Base-by-base conservation (phyloP, 2,113 vertebrate species). In the Hyaena hyaena region DNA sequence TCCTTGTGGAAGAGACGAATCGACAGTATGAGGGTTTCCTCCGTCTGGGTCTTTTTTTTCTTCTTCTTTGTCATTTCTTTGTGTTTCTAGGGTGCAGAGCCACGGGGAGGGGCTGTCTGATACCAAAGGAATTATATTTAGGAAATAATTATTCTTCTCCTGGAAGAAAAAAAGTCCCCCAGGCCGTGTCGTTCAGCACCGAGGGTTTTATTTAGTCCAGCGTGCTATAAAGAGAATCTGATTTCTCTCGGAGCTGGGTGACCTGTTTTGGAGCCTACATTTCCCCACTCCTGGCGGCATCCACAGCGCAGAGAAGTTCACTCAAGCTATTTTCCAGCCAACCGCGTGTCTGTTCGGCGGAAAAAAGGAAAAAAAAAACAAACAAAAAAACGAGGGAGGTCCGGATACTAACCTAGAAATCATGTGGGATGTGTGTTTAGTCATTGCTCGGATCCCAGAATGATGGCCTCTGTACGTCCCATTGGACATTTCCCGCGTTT, bases 241-340 rank as follows among this genome's bases (percentile, higher is more conserved):
- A 17, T 68, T 63, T 19, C 48, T 58, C 53, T 61, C 53, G 7
- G 87, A 55, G 86, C 63, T 7, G 11, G 19, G 53, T 90, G 82
- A 94, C 80, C 86, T 55, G 73, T 45, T 90, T 86, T 5, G 24
- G 43, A 45, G 69, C 69, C 90, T 88, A 69, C 7, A 50, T 93
- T 39, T 76, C 12, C 17, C 45, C 4, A 4, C 12, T 68, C 16
- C 23, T 77, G 23, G 23, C 21, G 23, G 58, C 53, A 5, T 28
- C 63, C 63, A 61, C 15, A 5, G 33, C 0, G 31, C 33, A 39
- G 48, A 11, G 23, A 50, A 31, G 11, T 8, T 69, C 39, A 0
- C 77, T 14, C 5, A 61, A 1, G 26, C 17, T 6, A 1, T 24
- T 24, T 39, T 66, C 43, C 24, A 61, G 63, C 39, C 48, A 26